phyloP scores from a whole-genome alignment of 1,140 invertebrate species.

The Temnothorax curvispinosus region DNA sequence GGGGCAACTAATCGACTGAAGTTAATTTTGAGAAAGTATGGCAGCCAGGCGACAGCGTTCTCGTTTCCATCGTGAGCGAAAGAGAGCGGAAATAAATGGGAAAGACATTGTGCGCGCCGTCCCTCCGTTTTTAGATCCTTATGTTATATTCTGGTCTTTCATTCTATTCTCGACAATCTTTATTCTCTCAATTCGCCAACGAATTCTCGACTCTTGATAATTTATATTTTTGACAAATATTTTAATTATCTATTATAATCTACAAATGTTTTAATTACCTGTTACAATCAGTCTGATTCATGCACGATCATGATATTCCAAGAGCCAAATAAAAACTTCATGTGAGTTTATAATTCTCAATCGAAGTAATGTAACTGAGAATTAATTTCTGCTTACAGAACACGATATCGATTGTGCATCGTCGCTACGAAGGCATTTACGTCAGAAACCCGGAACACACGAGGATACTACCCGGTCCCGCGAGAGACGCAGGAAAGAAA shows the following conservation, averaged over 20 bases:
- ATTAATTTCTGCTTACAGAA: slow-evolving; percentile 22
- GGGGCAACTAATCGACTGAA: slow-evolving; percentile 76
- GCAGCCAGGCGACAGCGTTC: slow-evolving; percentile 40
- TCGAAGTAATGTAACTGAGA: not conserved
- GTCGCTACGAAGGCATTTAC: not conserved
- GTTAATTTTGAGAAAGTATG: slow-evolving; percentile 79
- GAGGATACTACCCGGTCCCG: not conserved
- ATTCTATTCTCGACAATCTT: not conserved
- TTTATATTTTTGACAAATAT: not conserved
- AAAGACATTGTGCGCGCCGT: not conserved
- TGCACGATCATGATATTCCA: not conserved
- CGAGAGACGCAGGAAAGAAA: slow-evolving; percentile 21
- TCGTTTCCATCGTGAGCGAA: slow-evolving; percentile 3
- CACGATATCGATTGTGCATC: not conserved
- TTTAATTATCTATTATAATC: no score
- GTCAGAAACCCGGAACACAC: not conserved
- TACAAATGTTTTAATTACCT: not conserved
- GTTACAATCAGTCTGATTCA: not conserved
- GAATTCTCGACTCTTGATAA: not conserved
- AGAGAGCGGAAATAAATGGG: slow-evolving; percentile 32
- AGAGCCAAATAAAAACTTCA: not conserved
- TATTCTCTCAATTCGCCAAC: not conserved
- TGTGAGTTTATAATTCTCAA: not conserved
- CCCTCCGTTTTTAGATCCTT: not conserved
- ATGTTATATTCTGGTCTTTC: not conserved